These are phyloP conservation scores for Syngnathoides biaculeatus DNA, from an alignment of 2,113 vertebrate species.

Conservation along the genomic window DNA sequence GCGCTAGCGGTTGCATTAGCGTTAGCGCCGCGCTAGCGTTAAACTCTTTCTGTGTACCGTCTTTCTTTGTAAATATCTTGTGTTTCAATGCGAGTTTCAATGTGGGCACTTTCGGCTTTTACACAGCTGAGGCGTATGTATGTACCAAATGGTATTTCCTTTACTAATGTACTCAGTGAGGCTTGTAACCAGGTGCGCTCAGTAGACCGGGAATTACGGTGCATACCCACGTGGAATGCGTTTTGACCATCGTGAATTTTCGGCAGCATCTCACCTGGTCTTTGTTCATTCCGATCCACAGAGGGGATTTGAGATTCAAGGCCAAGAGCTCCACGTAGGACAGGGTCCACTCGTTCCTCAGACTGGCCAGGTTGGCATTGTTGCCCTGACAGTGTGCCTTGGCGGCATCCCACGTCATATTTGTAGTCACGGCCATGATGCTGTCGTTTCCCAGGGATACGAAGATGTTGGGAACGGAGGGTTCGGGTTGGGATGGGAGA, in stretches of 20 bases:
- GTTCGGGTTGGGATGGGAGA: constrained; percentile 42
- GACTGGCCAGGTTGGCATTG: constrained; percentile 71
- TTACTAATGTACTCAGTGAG: too few species aligned
- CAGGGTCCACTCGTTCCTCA: constrained; percentile 75
- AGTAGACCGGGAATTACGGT: too few species aligned
- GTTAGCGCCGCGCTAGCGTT: too few species aligned
- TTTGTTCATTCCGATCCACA: constrained; percentile 92
- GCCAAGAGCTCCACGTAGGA: constrained; percentile 77
- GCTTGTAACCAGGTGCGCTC: too few species aligned
- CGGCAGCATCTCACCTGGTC: constrained; percentile 70
- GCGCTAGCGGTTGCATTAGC: too few species aligned
- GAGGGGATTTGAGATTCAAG: constrained; percentile 66
- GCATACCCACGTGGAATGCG: too few species aligned
- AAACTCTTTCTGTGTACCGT: too few species aligned
- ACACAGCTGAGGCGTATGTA: too few species aligned
- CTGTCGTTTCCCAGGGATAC: constrained; percentile 74
- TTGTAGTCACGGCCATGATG: constrained; percentile 73
- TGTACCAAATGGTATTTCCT: too few species aligned
- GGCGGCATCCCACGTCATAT: constrained; percentile 81
- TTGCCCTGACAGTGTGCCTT: constrained; percentile 65
- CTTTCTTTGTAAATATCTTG: too few species aligned
- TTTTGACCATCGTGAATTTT: background rate
- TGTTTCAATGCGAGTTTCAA: too few species aligned
- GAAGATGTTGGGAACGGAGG: constrained; percentile 48
- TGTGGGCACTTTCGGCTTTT: too few species aligned